Conservation (phyloP, 2,888 invertebrate genomes). For the Agonum fuliginosum region DNA sequence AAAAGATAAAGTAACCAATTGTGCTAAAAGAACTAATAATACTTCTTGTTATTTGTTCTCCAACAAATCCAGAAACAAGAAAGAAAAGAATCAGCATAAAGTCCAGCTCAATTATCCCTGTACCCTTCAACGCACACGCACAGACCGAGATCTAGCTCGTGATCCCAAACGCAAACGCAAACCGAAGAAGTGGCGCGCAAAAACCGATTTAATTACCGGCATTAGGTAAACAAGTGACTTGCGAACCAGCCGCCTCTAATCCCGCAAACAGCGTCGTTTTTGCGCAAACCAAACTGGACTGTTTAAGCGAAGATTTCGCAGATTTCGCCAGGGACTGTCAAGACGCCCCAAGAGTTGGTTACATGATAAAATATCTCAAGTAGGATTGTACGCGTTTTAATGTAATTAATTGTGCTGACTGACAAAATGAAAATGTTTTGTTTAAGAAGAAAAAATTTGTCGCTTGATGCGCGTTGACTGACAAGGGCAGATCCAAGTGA, state of each 20-base stretch:
- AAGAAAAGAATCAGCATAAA: conserved; percentile 21
- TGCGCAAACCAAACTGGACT: background rate
- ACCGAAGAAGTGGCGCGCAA: conserved; percentile 22
- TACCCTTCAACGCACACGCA: background rate
- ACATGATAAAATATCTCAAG: background rate
- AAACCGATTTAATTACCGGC: conserved; percentile 40
- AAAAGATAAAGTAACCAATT: too few species aligned
- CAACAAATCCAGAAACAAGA: conserved; percentile 17
- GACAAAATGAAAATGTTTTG: too few species aligned
- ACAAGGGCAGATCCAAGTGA: too few species aligned
- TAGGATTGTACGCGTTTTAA: too few species aligned
- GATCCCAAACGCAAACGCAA: conserved; percentile 19
- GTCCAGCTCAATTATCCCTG: conserved; percentile 24
- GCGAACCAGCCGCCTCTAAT: conserved; percentile 33
- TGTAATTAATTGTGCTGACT: too few species aligned
- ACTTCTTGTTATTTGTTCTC: too few species aligned
- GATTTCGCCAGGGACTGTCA: background rate
- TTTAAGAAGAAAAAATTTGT: too few species aligned
- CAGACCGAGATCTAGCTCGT: background rate
- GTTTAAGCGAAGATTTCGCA: conserved; percentile 5
- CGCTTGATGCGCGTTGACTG: too few species aligned
- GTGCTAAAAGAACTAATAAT: too few species aligned
- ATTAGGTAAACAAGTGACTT: conserved; percentile 41
- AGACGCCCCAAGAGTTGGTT: background rate
- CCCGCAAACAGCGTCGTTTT: conserved; percentile 30